These are phyloP conservation scores for Eurypyga helias DNA, from an alignment of 2,113 vertebrate species.

Conservation along the genomic window DNA sequence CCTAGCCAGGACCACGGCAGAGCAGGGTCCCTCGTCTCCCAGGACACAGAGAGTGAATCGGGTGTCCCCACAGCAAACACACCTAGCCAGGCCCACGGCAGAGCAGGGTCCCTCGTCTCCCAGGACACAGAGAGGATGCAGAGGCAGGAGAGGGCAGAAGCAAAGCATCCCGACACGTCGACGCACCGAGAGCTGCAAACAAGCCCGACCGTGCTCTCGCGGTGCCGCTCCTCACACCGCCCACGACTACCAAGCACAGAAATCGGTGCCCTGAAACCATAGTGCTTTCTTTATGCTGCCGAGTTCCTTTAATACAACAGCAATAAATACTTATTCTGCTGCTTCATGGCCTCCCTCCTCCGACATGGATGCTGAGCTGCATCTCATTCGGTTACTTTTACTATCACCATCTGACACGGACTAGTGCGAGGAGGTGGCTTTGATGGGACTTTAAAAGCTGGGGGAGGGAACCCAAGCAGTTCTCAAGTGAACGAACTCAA, in stretches of 20 bases:
- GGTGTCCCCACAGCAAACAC: background rate
- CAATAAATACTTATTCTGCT: slow-evolving; percentile 42
- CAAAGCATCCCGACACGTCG: background rate
- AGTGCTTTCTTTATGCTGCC: background rate
- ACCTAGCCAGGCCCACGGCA: background rate
- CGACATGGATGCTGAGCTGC: background rate
- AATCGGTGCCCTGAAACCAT: background rate
- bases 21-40: background rate
- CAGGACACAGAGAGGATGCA: accelerated
- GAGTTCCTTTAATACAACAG: background rate
- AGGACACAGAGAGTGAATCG: too few species aligned
- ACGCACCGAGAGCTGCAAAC: background rate
- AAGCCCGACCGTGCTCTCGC: accelerated
- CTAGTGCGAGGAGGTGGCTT: background rate
- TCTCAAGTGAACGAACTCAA: background rate
- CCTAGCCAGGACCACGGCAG: background rate
- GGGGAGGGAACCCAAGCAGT: background rate
- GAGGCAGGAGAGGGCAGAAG: background rate
- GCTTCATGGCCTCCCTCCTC: slow-evolving; percentile 24
- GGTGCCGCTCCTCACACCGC: background rate
- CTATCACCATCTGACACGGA: background rate
- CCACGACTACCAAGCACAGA: background rate
- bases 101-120: background rate
- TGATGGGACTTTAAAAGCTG: background rate
- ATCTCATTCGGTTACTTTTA: background rate